phyloP scores from a whole-genome alignment of 30 jellyfish, hydroid and myxozoan genomes.

The Aurelia aurita complex sp. Pacific region DNA sequence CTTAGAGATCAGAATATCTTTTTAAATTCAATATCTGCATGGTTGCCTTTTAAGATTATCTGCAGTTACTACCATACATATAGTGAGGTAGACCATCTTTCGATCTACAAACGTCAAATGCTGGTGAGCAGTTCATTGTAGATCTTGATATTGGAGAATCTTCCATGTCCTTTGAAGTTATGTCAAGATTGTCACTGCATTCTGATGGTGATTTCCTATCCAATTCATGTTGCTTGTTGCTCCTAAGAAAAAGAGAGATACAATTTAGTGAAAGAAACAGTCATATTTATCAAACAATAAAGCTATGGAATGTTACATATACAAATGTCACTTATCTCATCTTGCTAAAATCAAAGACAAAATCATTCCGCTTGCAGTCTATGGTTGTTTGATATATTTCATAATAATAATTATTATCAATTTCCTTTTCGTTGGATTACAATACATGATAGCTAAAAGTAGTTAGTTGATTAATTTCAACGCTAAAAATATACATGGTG shows the following conservation, averaged over 20 bases:
- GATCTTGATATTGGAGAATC: slow-evolving; percentile 49
- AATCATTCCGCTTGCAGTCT: no score
- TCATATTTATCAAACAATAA: no score
- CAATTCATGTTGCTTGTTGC: slow-evolving; percentile 55
- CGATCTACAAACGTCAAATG: slow-evolving; percentile 56
- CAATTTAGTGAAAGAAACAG: neutral
- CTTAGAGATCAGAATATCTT: neutral
- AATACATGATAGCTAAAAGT: no score
- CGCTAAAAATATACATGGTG: no score
- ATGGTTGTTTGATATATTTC: no score
- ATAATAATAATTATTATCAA: no score
- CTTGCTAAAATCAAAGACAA: no score
- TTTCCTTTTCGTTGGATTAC: no score
- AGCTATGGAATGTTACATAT: no score
- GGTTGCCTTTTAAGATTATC: slow-evolving; percentile 1
- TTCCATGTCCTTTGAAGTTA: slow-evolving; percentile 35
- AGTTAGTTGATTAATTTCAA: no score
- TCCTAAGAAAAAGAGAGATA: slow-evolving; percentile 9
- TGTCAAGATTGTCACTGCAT: slow-evolving; percentile 41
- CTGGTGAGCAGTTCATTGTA: slow-evolving; percentile 69
- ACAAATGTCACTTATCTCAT: no score
- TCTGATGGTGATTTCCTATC: slow-evolving; percentile 54
- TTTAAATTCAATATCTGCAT: neutral
- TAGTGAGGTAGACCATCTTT: slow-evolving; percentile 57
- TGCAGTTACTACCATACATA: slow-evolving; percentile 25